Base-by-base conservation (phyloP, 2,113 vertebrate genomes). In the Anarhynchus alexandrinus region DNA sequence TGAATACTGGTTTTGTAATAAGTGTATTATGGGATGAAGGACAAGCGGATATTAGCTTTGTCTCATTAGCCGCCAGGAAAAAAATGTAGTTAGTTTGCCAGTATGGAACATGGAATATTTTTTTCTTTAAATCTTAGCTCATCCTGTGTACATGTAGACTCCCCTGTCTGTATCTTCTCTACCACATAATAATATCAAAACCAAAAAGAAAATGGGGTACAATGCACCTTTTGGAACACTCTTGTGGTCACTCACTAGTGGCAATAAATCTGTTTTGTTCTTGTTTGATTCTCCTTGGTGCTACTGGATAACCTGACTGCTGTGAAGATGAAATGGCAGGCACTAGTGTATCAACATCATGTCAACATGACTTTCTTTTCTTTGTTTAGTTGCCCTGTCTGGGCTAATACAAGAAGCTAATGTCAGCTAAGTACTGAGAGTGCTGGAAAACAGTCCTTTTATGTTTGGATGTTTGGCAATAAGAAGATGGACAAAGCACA, bases 21-120 rank as follows among this genome's bases (percentile, higher is more conserved):
- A 90, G 62, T 88, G 21, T 87, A 66, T 95, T 96, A 91, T 23
- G 78, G 42, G 34, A 93, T 96, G 85, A 96, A 93, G 79, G 88
- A 96, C 93, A 96, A 81, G 62, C 51, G 92, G 92, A 96, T 92
- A 93, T 73, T 91, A 94, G 83, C 45, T 93, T 57, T 95, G 66
- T 89, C 70, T 93, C 78, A 93, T 94, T 95, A 91, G n/a, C 67
- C 90, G 91, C 55, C 15, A 45, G 30, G 30, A 20, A 65, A 90
- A 94, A 93, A 67, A 61, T 9, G 11, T 69, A 66, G n/a, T 23
- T 71, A 45, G 18, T 91, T 89, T 72, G 22, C 40, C 30, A 66
- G 15, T 66, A 62, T 27, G 11, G 54, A 91, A 76, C 5, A 6
- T 30, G 15, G 15, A 85, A 42, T 70, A 6, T 13, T 62, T 73